Evolutionary conservation across 2,113 vertebrate genomes (phyloP), one percentile per base, ranked within the genome.

Genomic region (Neodon shergylaensis): DNA sequence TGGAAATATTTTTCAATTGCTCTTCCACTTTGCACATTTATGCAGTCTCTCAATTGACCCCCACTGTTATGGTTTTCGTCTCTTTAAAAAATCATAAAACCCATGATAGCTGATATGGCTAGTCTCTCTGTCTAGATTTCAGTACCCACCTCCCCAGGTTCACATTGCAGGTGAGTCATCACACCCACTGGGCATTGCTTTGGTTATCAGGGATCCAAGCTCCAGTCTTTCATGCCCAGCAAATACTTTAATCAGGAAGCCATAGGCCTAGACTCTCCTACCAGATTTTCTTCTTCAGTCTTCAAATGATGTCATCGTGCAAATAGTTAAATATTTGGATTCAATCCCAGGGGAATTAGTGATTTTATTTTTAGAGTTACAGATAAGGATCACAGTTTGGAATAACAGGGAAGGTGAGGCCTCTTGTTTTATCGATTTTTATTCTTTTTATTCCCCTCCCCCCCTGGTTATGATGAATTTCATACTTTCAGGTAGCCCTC

Each of bases 281-380:
- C 22, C 33, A 26, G 66, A 87, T n/a, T 87, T 89, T 36, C n/a
- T 47, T 54, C 36, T 72, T 44, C 54, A 91, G 87, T 22, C 28
- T 92, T 16, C 47, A 88, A 81, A 72, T 72, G 13, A 85, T 68
- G n/a, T 54, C 39, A 81, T 84, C 16, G 70, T 12, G 0, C n/a
- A 21, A 42, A 12, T 49, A 44, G 16, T 63, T 9, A 82, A 86
- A 72, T 24, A 49, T 89, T 94, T 72, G 14, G 58, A 66, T 76
- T 65, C 44, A 39, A 76, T 91, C 1, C 4, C n/a, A 77, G 22
- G 5, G 11, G 7, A 61, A 65, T 42, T 82, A 49, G 2, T 11
- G 54, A 74, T 9, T 68, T 93, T 81, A 77, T 81, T 93, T 93
- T 33, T 85, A 42, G 93, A 52, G 22, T 79, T 88, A 39, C 6